Evolutionary conservation across 2,888 invertebrate genomes (phyloP).

Genomic region (Dusona sp.): DNA sequence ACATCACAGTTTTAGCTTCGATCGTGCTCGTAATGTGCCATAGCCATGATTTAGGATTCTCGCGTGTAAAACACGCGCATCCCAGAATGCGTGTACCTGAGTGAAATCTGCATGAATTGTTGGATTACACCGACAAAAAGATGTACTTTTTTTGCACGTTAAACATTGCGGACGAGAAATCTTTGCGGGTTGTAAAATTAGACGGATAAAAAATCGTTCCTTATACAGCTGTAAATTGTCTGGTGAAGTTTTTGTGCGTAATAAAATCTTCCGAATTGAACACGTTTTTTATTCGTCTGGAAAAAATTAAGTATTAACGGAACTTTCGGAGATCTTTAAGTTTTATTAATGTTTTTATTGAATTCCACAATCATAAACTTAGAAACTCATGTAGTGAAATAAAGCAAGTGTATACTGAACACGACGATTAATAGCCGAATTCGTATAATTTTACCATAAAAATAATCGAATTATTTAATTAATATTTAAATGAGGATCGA

Average conservation of each 20-base stretch:
- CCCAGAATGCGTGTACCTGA: not conserved
- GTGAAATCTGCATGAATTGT: not conserved
- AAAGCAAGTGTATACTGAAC: not conserved
- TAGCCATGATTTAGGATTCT: slow-evolving; percentile 40
- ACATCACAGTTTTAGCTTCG: slow-evolving; percentile 28
- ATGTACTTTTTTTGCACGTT: not conserved
- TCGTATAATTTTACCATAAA: not conserved
- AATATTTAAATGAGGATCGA: not conserved
- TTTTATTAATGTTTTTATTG: not conserved
- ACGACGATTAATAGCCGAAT: too few relatives aligned
- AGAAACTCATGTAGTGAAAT: not conserved
- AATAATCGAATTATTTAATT: not conserved
- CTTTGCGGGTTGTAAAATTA: not conserved
- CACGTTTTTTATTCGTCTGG: too few relatives aligned
- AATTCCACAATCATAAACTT: not conserved
- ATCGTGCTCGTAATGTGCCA: slow-evolving; percentile 47
- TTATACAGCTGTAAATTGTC: not conserved
- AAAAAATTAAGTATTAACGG: too few relatives aligned
- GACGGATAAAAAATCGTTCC: not conserved
- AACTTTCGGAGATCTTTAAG: too few relatives aligned
- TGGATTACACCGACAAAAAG: not conserved
- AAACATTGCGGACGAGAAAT: not conserved
- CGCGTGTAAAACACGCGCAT: not conserved
- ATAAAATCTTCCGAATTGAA: too few relatives aligned
- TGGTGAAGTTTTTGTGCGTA: too few relatives aligned